phyloP scores from a whole-genome alignment of 2,888 invertebrate genomes.

The Hydraecia micacea region DNA sequence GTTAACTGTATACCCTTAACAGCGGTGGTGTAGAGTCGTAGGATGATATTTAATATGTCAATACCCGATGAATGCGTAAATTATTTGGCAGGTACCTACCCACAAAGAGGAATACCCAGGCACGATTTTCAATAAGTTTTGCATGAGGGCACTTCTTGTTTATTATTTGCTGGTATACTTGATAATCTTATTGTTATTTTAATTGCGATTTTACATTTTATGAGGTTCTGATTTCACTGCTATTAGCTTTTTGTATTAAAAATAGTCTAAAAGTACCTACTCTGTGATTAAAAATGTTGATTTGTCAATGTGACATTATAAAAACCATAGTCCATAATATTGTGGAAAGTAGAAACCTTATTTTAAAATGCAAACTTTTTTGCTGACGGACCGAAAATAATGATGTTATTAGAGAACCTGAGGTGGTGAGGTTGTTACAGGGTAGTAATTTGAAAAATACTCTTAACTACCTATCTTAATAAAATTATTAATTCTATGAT shows the following conservation, averaged over 20 bases:
- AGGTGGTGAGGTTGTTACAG: not conserved
- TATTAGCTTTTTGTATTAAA: conserved; percentile 15
- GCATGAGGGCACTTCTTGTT: not conserved
- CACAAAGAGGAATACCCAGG: conserved; percentile 12
- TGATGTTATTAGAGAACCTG: not conserved
- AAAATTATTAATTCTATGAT: not conserved
- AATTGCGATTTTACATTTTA: conserved; percentile 36
- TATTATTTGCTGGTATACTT: conserved; percentile 18
- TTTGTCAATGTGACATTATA: conserved; percentile 31
- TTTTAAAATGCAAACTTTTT: not conserved
- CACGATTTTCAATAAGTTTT: not conserved
- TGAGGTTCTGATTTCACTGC: not conserved
- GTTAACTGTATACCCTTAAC: too few relatives aligned
- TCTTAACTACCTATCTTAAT: not conserved
- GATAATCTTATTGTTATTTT: not conserved
- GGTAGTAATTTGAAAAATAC: not conserved
- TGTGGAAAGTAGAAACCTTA: not conserved
- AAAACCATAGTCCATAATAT: not conserved
- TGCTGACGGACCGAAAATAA: not conserved
- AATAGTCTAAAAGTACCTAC: too few relatives aligned
- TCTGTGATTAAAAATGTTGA: not conserved
- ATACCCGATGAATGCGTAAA: not conserved
- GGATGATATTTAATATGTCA: not conserved
- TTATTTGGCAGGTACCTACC: conserved; percentile 22
- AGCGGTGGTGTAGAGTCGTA: not conserved